phyloP scores from a whole-genome alignment of 2,113 vertebrate species.

The Pristiophorus japonicus region DNA sequence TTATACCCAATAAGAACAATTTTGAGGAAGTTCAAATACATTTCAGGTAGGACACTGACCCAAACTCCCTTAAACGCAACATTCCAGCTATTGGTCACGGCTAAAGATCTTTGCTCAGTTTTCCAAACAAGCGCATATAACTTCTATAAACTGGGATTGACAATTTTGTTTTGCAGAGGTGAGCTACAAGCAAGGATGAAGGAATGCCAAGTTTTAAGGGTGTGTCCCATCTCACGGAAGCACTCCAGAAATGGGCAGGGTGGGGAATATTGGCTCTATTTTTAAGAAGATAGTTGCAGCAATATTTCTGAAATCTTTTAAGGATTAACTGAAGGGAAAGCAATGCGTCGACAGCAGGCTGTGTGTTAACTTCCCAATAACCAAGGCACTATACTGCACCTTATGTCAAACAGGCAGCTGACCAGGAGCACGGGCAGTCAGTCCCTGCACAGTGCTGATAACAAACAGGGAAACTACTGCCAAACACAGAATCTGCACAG shows the following conservation, averaged over 20 bases:
- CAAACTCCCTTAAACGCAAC: neutral
- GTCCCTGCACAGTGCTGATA: neutral
- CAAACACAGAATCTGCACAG: neutral
- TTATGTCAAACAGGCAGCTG: neutral
- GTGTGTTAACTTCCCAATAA: neutral
- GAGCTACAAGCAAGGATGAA: neutral
- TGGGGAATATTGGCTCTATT: neutral
- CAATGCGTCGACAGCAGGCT: neutral
- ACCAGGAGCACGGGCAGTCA: neutral
- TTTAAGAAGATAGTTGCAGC: neutral
- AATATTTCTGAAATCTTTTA: neutral
- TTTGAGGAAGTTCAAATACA: neutral
- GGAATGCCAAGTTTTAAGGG: neutral
- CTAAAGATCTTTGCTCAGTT: neutral
- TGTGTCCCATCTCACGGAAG: neutral
- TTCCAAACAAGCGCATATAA: neutral
- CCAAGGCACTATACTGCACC: neutral
- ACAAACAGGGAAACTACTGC: neutral
- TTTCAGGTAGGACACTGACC: neutral
- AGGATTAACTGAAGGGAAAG: neutral
- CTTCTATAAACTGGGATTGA: neutral
- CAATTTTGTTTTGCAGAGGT: neutral
- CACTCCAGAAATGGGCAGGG: neutral
- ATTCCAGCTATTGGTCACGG: neutral
- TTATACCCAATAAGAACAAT: no score